Conservation (phyloP, 92 coral and sea anemone species). For the Bergia sp. region DNA sequence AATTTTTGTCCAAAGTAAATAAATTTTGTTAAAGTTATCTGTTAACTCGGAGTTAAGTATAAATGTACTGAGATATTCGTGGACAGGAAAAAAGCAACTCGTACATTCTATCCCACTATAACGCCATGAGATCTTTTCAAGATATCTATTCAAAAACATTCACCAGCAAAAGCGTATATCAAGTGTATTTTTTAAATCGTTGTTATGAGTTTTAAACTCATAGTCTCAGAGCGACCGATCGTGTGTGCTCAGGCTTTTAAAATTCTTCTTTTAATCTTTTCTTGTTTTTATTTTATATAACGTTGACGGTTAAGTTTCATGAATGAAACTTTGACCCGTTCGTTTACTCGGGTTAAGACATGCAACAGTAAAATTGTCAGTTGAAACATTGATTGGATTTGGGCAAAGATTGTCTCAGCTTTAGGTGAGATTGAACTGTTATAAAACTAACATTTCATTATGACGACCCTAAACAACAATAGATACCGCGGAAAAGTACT, state of each 20-base stretch:
- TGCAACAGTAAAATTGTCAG: background rate
- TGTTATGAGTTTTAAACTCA: background rate
- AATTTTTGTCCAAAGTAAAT: background rate
- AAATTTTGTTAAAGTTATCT: background rate
- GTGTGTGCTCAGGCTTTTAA: background rate
- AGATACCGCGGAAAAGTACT: conserved; percentile 28
- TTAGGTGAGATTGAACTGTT: no score
- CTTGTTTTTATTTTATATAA: background rate
- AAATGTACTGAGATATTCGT: background rate
- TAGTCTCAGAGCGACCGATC: background rate
- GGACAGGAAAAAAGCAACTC: background rate
- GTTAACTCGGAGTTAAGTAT: background rate
- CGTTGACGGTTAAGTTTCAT: no score
- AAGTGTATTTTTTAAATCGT: no score
- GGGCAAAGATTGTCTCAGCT: background rate
- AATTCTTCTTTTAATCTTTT: no score
- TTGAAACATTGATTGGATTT: background rate
- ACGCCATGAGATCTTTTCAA: background rate
- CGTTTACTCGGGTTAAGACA: background rate
- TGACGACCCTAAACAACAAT: background rate
- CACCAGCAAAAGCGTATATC: background rate
- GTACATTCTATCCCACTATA: background rate
- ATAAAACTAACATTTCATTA: background rate
- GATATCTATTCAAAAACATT: background rate
- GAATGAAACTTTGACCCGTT: background rate